These are phyloP conservation scores for Xenentodon cancila DNA, from an alignment of 2,797 vertebrate genomes.

Conservation along the genomic window DNA sequence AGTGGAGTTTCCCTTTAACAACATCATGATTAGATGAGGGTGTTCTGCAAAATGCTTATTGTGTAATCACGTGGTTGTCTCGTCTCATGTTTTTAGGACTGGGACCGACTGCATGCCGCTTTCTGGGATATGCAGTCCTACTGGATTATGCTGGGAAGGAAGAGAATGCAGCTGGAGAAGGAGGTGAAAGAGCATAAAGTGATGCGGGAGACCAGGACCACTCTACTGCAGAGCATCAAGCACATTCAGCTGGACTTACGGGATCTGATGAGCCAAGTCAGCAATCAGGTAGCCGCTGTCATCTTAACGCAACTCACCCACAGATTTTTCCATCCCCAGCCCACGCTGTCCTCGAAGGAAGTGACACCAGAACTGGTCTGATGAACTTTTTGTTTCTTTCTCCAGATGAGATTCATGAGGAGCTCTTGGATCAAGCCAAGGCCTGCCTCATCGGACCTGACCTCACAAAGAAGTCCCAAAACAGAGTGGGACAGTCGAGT, in stretches of 20 bases:
- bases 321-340: neutral
- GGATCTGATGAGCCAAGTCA: constrained; percentile 79
- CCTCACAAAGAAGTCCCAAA: neutral
- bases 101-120: constrained; percentile 70
- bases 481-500: constrained; percentile 71
- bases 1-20: constrained; percentile 53
- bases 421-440: constrained; percentile 26
- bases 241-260: constrained; percentile 77
- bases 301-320: constrained; percentile 4
- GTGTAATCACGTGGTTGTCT: constrained; percentile 24
- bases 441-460: neutral
- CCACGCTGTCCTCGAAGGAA: constrained; percentile 12
- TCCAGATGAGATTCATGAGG: constrained; percentile 62
- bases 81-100: constrained; percentile 67
- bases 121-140: constrained; percentile 70
- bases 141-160: constrained; percentile 76
- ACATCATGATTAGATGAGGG: neutral
- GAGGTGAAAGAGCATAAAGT: constrained; percentile 19
- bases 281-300: constrained; percentile 66
- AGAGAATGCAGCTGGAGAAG: constrained; percentile 65
- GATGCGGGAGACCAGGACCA: neutral
- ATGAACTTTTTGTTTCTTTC: constrained; percentile 32
- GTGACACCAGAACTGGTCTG: constrained; percentile 19
- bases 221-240: constrained; percentile 59
- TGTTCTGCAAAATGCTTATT: constrained; percentile 18